These are phyloP conservation scores for Xylota segnis DNA, from an alignment of 2,888 invertebrate species.

Conservation along the genomic window DNA sequence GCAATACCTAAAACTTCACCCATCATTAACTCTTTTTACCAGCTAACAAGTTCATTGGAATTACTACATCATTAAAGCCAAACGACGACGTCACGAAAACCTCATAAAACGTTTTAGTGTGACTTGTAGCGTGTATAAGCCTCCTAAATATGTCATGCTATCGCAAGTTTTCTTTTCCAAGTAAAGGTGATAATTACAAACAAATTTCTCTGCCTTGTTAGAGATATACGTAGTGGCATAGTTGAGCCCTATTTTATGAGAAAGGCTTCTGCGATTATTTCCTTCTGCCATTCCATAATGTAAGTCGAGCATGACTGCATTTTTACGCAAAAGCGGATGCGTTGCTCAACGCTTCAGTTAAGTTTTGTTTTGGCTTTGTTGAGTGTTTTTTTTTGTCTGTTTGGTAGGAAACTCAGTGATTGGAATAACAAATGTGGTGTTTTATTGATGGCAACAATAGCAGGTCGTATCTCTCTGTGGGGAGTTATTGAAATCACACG, in stretches of 20 bases:
- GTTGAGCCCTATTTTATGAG: conserved; percentile 22
- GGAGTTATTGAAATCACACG: background rate
- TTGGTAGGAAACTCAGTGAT: conserved; percentile 42
- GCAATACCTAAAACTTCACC: background rate
- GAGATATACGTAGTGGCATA: background rate
- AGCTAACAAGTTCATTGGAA: conserved; percentile 13
- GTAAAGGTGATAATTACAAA: conserved; percentile 31
- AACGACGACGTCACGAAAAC: conserved; percentile 7
- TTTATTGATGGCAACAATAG: conserved; percentile 16
- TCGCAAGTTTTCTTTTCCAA: conserved; percentile 5
- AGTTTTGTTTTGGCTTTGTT: conserved; percentile 28
- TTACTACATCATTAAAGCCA: background rate
- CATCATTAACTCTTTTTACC: background rate
- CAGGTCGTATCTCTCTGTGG: background rate
- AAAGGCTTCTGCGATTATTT: conserved; percentile 27
- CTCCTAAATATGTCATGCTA: conserved; percentile 1
- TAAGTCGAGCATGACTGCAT: conserved; percentile 68
- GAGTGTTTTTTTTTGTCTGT: background rate
- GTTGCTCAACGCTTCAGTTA: conserved; percentile 70
- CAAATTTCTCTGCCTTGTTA: conserved; percentile 22
- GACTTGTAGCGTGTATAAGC: conserved; percentile 23
- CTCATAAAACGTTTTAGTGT: conserved; percentile 13
- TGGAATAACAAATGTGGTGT: conserved; percentile 55
- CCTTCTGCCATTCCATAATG: conserved; percentile 33
- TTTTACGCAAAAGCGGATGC: conserved; percentile 73